phyloP scores from a whole-genome alignment of 2,113 vertebrate genomes.

The Naja naja region DNA sequence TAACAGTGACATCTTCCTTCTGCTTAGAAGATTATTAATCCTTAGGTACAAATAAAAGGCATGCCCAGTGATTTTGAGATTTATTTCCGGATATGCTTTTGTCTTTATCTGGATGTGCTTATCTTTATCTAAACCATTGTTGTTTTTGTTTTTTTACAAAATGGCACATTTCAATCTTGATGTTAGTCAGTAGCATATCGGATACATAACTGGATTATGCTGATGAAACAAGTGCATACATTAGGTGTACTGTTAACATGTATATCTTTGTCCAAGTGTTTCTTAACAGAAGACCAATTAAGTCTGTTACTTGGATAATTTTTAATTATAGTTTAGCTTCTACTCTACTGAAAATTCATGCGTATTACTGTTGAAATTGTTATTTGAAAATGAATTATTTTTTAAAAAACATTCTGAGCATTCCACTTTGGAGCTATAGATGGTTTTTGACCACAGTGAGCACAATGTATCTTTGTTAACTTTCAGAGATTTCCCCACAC shows the following conservation, averaged over 20 bases:
- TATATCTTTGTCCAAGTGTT: constrained; percentile 19
- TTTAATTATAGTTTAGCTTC: constrained; percentile 22
- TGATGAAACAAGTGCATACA: neutral
- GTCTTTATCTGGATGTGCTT: neutral
- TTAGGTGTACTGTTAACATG: neutral
- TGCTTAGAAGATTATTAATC: neutral
- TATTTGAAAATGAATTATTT: neutral
- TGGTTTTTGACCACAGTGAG: constrained; percentile 19
- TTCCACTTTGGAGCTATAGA: neutral
- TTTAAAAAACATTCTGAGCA: neutral
- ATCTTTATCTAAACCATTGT: neutral
- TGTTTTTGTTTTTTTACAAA: neutral
- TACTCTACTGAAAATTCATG: constrained; percentile 30
- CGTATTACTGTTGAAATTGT: neutral
- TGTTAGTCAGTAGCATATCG: neutral
- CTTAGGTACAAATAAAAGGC: neutral
- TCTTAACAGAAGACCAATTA: constrained; percentile 30
- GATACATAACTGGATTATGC: neutral
- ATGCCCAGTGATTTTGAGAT: neutral
- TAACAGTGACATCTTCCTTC: neutral
- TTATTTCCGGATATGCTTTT: neutral
- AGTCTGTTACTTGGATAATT: constrained; percentile 49
- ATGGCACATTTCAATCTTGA: neutral
- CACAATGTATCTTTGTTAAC: constrained; percentile 35
- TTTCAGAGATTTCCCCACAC: neutral